Percentiles rank a stretch among this genome's conserved stretches.
These are phyloP conservation scores for Epinotia ramella DNA, from an alignment of 2,888 invertebrate genomes.

Conservation along the genomic window DNA sequence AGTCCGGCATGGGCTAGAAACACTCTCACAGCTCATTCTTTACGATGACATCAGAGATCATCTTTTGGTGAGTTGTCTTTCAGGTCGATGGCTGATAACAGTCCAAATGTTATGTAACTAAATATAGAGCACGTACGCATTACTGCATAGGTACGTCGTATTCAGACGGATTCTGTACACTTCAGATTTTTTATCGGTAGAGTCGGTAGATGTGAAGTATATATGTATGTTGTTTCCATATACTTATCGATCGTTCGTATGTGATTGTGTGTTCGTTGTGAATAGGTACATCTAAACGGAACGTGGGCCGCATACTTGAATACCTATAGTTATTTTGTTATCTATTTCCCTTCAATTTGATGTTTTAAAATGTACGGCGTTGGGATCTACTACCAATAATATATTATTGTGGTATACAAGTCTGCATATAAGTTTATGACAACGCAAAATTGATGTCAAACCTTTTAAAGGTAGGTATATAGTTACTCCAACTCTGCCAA, in stretches of 20 bases:
- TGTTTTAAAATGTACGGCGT: background rate
- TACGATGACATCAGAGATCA: slow-evolving; percentile 87
- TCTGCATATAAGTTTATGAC: background rate
- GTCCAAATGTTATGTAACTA: background rate
- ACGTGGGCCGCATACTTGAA: no score
- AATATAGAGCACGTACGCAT: background rate
- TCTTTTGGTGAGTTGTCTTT: slow-evolving; percentile 73
- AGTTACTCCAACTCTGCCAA: no score
- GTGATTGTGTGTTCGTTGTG: no score
- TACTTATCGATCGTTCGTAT: no score
- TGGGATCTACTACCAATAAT: background rate
- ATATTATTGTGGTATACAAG: background rate
- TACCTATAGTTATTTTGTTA: no score
- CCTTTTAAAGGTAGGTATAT: background rate
- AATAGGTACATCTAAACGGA: no score
- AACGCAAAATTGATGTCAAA: background rate
- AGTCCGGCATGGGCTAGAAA: slow-evolving; percentile 88
- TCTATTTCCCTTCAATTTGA: no score
- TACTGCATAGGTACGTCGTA: background rate
- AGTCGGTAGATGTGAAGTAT: no score
- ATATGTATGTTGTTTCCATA: no score
- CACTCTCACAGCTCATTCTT: slow-evolving; percentile 88
- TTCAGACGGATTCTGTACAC: no score
- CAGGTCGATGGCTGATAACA: slow-evolving; percentile 3
- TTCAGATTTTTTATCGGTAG: background rate